These are phyloP conservation scores for Thomomys bottae DNA, from an alignment of 2,113 vertebrate species.

Conservation along the genomic window DNA sequence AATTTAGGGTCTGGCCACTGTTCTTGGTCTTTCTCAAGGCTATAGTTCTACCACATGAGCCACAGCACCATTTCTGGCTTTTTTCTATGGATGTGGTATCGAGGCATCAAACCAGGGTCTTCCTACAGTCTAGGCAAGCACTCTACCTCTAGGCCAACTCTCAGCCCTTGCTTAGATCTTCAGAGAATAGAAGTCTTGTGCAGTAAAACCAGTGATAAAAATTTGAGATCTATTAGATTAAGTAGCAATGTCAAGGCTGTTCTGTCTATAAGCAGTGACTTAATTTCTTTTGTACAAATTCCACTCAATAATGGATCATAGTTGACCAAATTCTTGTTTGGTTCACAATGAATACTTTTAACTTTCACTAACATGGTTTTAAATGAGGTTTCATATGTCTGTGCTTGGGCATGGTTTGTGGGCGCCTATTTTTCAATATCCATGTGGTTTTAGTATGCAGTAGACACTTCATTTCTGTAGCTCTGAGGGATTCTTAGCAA, in stretches of 20 bases:
- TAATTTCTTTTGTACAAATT: neutral
- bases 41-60: too few relatives aligned
- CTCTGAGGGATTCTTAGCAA: neutral
- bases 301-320: neutral
- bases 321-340: neutral
- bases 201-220: neutral
- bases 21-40: too few relatives aligned
- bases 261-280: neutral
- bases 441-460: neutral
- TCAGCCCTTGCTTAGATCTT: neutral
- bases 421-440: neutral
- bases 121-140: too few relatives aligned
- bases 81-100: too few relatives aligned
- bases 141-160: too few relatives aligned
- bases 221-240: neutral
- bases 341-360: neutral
- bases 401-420: neutral
- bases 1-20: too few relatives aligned
- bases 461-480: neutral
- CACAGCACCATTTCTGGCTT: too few relatives aligned
- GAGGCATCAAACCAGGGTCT: too few relatives aligned
- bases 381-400: neutral
- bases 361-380: neutral
- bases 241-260: slow-evolving; percentile 10
- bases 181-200: neutral